Conservation (phyloP, 2,888 invertebrate species). For the Didymodactylos carnosus region DNA sequence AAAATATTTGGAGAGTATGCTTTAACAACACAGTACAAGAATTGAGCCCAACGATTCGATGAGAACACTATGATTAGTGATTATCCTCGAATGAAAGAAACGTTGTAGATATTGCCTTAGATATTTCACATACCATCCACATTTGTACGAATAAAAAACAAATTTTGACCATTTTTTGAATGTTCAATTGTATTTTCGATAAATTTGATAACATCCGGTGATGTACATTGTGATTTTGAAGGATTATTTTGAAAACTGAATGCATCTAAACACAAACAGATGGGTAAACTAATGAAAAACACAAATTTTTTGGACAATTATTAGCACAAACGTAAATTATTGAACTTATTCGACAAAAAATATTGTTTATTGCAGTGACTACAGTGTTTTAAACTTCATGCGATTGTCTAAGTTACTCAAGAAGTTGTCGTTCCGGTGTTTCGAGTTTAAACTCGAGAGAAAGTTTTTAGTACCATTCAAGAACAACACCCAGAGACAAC, state of each 20-base stretch:
- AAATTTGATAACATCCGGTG: not conserved
- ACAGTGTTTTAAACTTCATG: too few species aligned
- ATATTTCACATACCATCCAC: not conserved
- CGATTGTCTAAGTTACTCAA: too few species aligned
- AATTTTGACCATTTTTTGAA: not conserved
- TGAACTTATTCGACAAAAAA: too few species aligned
- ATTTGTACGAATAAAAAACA: not conserved
- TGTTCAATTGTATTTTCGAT: not conserved
- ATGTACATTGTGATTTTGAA: not conserved
- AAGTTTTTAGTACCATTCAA: too few species aligned
- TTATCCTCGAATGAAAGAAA: not conserved
- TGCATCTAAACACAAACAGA: not conserved
- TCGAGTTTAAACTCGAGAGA: too few species aligned
- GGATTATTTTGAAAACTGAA: not conserved
- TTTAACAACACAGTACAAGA: not conserved
- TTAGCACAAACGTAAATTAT: not conserved
- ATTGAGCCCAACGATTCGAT: not conserved
- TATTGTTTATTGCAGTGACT: too few species aligned
- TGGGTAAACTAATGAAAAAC: not conserved
- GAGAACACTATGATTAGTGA: too few species aligned
- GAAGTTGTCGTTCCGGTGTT: too few species aligned
- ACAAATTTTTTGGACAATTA: not conserved
- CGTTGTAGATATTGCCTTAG: not conserved
- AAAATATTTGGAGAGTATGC: too few species aligned
- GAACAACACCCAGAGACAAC: too few species aligned